Base-by-base conservation (phyloP, 2,888 invertebrate genomes). In the Heteromurus nitidus region DNA sequence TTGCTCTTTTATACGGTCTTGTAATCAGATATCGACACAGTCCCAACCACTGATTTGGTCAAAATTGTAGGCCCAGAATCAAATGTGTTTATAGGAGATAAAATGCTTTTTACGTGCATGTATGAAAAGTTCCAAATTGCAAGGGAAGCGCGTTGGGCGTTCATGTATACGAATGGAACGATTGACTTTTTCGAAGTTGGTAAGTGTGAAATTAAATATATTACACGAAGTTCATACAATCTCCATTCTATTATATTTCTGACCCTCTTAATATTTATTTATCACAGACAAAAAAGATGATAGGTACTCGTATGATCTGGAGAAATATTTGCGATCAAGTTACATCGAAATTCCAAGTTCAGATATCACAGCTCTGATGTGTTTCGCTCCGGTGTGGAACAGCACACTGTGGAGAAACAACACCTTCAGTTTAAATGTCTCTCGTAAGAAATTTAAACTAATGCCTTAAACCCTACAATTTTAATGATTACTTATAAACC, bases 351-450 rank as follows among this genome's bases (percentile, higher is more conserved):
- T 85, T 20, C 73, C 76, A 58, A 82, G 76, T 31, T 7, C 68
- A 5, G 82, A 85, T 62, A 75, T 85, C 2, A 58, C 75, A n/a
- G 74, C 67, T 9, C 69, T 85, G 3, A 80, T 85, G 76, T 85
- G 85, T 47, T 83, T 82, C 53, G 85, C 83, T 20, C 85, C 85
- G 1, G 82, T 85, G 18, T 85, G 85, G 85, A 80, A 83, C 22
- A 82, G 76, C 1, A 82, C 75, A 1, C 62, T 62, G 31, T 85
- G 83, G 80, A 79, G 73, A 72, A 85, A 85, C 47, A 68, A 50
- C 1, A 79, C 80, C 0, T 83, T 83, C 30, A 55, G 76, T 7
- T 31, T 85, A 16, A 80, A 42, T 31, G 80, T 83, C 47, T 83
- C 83, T 3, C 74, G 82, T 82, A 53, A 80, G 55, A 55, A 7